These are phyloP conservation scores for Schizopygopsis malacanthus DNA, from an alignment of 2,797 vertebrate species.

Conservation along the genomic window DNA sequence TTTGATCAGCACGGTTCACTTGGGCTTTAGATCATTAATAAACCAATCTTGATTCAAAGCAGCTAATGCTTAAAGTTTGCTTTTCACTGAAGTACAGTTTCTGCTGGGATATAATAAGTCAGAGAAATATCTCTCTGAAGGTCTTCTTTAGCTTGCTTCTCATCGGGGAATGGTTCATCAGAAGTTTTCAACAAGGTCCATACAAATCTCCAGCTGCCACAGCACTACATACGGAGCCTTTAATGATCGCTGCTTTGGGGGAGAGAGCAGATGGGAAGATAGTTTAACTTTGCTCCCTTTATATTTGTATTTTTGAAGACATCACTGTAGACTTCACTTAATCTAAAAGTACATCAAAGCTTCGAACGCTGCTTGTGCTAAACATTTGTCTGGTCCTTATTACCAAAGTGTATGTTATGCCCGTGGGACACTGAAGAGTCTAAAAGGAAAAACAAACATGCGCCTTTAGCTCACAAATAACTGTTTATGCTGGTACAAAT, in stretches of 20 bases:
- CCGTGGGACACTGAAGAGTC: slow-evolving; percentile 72
- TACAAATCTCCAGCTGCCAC: slow-evolving; percentile 74
- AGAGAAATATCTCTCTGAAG: slow-evolving; percentile 60
- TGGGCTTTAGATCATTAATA: slow-evolving; percentile 67
- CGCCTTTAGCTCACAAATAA: slow-evolving; percentile 83
- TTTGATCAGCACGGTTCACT: slow-evolving; percentile 57
- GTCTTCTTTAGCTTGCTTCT: slow-evolving; percentile 65
- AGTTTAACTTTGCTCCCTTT: slow-evolving; percentile 68
- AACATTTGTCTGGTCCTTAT: slow-evolving; percentile 80
- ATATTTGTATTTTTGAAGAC: slow-evolving; percentile 78
- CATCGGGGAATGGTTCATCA: slow-evolving; percentile 77
- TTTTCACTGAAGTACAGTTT: slow-evolving; percentile 61
- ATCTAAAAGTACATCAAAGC: slow-evolving; percentile 85
- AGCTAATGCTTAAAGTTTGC: slow-evolving; percentile 68
- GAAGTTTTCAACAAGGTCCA: slow-evolving; percentile 76
- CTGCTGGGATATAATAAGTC: slow-evolving; percentile 67
- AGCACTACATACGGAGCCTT: slow-evolving; percentile 69
- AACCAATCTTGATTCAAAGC: slow-evolving; percentile 75
- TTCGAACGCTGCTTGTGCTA: slow-evolving; percentile 71
- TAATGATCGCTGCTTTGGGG: slow-evolving; percentile 76
- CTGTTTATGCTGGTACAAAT: slow-evolving; percentile 82
- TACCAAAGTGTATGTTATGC: slow-evolving; percentile 81
- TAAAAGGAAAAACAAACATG: slow-evolving; percentile 83
- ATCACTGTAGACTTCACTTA: slow-evolving; percentile 78
- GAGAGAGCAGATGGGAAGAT: slow-evolving; percentile 69